phyloP scores from a whole-genome alignment of 2,888 invertebrate genomes.

The Dryadula phaetusa region DNA sequence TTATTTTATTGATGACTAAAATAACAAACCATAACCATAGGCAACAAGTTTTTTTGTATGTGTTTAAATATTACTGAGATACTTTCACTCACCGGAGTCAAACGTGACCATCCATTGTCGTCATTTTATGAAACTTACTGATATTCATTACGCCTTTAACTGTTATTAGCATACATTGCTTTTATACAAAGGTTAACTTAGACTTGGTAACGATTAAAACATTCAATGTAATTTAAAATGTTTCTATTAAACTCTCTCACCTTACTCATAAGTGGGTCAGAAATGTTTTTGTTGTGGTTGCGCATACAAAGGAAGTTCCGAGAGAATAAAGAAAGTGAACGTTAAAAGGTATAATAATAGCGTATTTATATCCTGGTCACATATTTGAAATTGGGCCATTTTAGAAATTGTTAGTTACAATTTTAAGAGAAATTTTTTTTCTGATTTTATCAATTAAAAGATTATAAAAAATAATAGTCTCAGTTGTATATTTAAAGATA shows the following conservation, averaged over 20 bases:
- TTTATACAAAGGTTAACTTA: not conserved
- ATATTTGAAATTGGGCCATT: slow-evolving; percentile 34
- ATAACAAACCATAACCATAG: not conserved
- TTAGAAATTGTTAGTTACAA: slow-evolving; percentile 18
- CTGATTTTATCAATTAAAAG: not conserved
- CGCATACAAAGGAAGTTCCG: slow-evolving; percentile 65
- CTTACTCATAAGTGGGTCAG: slow-evolving; percentile 57
- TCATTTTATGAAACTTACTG: slow-evolving; percentile 4
- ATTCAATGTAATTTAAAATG: slow-evolving; percentile 50
- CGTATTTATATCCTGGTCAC: slow-evolving; percentile 41
- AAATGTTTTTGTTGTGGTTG: slow-evolving; percentile 53
- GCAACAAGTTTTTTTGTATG: slow-evolving; percentile 20
- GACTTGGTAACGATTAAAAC: slow-evolving; percentile 31
- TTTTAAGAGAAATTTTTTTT: not conserved
- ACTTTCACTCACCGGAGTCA: slow-evolving; percentile 59
- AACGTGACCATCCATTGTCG: slow-evolving; percentile 51
- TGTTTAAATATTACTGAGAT: slow-evolving; percentile 52
- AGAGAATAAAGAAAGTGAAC: slow-evolving; percentile 70
- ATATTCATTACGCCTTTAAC: not conserved
- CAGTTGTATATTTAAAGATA: not conserved
- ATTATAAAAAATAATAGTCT: not conserved
- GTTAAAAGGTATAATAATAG: slow-evolving; percentile 49
- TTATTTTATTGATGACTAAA: not conserved
- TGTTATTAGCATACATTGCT: slow-evolving; percentile 13
- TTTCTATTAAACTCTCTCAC: slow-evolving; percentile 12